Percentiles rank a stretch among this genome's conserved stretches.
phyloP scores from a whole-genome alignment of 2,888 invertebrate genomes.

The Drosophila algonquin region DNA sequence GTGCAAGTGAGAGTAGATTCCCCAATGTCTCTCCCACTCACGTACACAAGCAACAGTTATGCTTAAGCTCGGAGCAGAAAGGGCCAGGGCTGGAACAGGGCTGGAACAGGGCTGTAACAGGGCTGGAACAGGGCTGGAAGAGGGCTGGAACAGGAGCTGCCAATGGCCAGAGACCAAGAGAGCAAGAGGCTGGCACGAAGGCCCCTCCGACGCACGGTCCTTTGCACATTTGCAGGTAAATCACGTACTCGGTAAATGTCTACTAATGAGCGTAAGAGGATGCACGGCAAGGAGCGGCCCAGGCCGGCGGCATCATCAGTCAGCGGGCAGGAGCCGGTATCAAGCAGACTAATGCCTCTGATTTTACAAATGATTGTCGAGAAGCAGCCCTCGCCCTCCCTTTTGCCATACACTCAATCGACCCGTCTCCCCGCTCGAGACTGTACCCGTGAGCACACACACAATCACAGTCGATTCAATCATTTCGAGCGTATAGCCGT shows the following conservation, averaged over 20 bases:
- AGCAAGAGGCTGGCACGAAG: no score
- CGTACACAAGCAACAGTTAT: constrained; percentile 51
- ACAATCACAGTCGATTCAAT: constrained; percentile 37
- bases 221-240: constrained; percentile 71
- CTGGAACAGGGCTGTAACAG: no score
- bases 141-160: no score
- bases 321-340: constrained; percentile 14
- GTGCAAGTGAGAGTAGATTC: constrained; percentile 4
- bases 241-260: constrained; percentile 74
- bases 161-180: no score
- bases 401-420: constrained; percentile 5
- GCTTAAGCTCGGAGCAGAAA: constrained; percentile 27
- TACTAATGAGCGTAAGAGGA: constrained; percentile 72
- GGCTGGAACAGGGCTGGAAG: no score
- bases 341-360: constrained; percentile 65
- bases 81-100: not conserved
- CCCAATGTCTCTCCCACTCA: constrained; percentile 12
- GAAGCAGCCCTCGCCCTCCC: constrained; percentile 11
- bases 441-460: constrained; percentile 13
- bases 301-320: not conserved
- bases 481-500: constrained; percentile 11
- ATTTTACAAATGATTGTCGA: constrained; percentile 71
- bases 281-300: constrained; percentile 28
- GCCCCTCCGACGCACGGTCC: constrained; percentile 11
- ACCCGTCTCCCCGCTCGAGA: not conserved